Conservation (phyloP, 2,888 invertebrate species). For the Amiota communis region DNA sequence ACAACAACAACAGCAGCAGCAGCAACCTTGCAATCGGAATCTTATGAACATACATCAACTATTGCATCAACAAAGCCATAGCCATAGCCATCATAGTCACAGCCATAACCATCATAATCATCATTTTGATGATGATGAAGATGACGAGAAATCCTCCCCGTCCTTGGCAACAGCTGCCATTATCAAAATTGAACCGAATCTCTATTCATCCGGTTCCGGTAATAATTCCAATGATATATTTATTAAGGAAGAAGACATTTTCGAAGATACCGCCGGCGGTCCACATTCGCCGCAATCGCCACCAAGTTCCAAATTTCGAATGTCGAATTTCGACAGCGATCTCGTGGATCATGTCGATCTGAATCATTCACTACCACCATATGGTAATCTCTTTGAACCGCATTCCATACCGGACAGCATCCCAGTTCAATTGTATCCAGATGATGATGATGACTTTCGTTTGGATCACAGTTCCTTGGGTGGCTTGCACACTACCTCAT, state of each 20-base stretch:
- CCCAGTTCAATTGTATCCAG: constrained; percentile 71
- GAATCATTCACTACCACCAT: constrained; percentile 70
- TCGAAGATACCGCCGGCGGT: constrained; percentile 70
- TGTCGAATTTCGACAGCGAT: constrained; percentile 71
- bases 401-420: constrained; percentile 72
- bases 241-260: constrained; percentile 72
- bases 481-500: constrained; percentile 67
- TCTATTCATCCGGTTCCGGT: constrained; percentile 71
- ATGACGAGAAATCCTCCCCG: constrained; percentile 71
- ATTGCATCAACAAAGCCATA: background rate
- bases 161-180: constrained; percentile 72
- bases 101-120: constrained; percentile 43
- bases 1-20: background rate
- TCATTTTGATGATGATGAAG: constrained; percentile 65
- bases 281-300: constrained; percentile 71
- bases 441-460: constrained; percentile 72
- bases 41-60: background rate
- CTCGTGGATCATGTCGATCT: constrained; percentile 71
- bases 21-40: background rate
- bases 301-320: constrained; percentile 71
- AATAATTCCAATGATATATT: constrained; percentile 73
- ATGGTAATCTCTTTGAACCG: constrained; percentile 72
- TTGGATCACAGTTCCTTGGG: constrained; percentile 71
- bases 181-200: constrained; percentile 71
- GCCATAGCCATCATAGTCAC: constrained; percentile 31